Evolutionary conservation across 2,797 vertebrate genomes (phyloP).

Genomic region (Scleropages formosus): DNA sequence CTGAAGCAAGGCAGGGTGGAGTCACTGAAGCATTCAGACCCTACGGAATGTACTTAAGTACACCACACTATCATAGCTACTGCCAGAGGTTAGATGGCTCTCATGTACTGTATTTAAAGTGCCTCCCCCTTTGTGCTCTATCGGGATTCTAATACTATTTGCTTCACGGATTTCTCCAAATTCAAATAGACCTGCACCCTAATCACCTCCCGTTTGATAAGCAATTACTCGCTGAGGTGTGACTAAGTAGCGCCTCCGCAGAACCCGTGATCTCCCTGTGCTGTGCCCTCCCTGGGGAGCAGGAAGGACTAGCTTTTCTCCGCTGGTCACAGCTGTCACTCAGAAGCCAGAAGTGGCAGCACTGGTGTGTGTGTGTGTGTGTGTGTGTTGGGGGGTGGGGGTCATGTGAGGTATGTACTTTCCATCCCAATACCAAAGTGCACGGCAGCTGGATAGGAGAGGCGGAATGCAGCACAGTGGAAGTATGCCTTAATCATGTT

Average conservation of each 20-base stretch:
- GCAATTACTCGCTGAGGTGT: slow-evolving; percentile 64
- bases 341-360: slow-evolving; percentile 49
- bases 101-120: neutral
- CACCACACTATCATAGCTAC: neutral
- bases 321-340: slow-evolving; percentile 70
- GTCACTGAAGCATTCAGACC: neutral
- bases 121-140: slow-evolving; percentile 39
- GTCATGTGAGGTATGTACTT: neutral
- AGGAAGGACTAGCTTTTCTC: neutral
- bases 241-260: slow-evolving; percentile 44
- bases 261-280: neutral
- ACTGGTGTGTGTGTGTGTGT: neutral
- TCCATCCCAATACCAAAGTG: neutral
- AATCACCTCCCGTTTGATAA: slow-evolving; percentile 63
- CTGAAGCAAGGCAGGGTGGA: neutral
- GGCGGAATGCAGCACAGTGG: slow-evolving; percentile 46
- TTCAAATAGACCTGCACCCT: slow-evolving; percentile 57
- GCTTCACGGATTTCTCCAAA: slow-evolving; percentile 46
- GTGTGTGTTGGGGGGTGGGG: neutral
- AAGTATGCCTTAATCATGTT: slow-evolving; percentile 62
- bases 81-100: neutral
- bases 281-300: neutral
- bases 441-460: slow-evolving; percentile 37
- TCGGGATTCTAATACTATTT: slow-evolving; percentile 59
- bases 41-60: neutral